Conservation (phyloP, 2,113 vertebrate species). For the Diphyllodes magnificus region DNA sequence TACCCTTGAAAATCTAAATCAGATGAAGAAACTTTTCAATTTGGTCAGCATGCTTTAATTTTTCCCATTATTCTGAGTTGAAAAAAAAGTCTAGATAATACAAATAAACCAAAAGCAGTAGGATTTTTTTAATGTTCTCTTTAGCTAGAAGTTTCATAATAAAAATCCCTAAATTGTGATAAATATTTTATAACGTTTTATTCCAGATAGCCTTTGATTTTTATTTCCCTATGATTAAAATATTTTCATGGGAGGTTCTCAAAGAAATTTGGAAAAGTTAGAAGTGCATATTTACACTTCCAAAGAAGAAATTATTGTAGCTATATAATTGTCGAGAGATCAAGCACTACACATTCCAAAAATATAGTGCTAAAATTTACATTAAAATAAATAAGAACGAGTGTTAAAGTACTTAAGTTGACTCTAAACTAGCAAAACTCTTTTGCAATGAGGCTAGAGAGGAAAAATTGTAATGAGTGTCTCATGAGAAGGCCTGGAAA, state of each 20-base stretch:
- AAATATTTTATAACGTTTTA: not conserved
- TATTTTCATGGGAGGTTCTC: not conserved
- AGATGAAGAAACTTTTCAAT: not conserved
- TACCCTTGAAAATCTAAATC: not conserved
- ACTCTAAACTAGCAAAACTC: not conserved
- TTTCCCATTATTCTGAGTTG: not conserved
- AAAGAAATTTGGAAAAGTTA: not conserved
- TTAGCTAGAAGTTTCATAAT: not conserved
- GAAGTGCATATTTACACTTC: not conserved
- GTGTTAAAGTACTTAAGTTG: not conserved
- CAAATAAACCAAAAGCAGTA: not conserved
- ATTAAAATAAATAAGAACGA: not conserved
- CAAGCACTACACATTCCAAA: not conserved
- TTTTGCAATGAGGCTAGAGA: not conserved
- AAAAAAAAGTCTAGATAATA: not conserved
- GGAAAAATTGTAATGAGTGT: not conserved
- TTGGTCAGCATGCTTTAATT: not conserved
- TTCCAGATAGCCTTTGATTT: not conserved
- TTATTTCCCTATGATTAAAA: not conserved
- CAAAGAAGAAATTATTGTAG: not conserved
- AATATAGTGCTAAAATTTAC: not conserved
- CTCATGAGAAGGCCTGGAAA: not conserved
- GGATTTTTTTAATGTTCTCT: not conserved
- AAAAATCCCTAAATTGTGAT: not conserved
- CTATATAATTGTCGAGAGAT: not conserved